Conservation (phyloP, 2,888 invertebrate genomes). For the Uloborus plumipes region DNA sequence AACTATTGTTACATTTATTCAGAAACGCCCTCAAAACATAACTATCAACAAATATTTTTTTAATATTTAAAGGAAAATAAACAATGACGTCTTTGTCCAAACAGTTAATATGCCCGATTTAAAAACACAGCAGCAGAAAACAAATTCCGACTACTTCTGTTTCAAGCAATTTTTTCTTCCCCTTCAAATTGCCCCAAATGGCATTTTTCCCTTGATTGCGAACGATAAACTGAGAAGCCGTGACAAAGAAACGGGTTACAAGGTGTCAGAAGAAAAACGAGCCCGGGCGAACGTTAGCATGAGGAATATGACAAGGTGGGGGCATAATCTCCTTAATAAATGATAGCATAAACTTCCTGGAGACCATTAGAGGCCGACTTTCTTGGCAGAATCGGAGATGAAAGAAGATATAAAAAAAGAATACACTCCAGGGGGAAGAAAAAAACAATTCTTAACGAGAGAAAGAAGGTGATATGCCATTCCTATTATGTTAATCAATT, state of each 20-base stretch:
- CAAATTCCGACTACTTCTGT: too few species aligned
- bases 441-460: conserved; percentile 1
- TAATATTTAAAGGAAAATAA: too few species aligned
- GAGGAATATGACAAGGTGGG: conserved; percentile 45
- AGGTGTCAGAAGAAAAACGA: conserved; percentile 39
- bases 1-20: too few species aligned
- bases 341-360: conserved; percentile 38
- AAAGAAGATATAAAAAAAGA: conserved; percentile 39
- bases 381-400: conserved; percentile 35
- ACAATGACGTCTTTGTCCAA: too few species aligned
- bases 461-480: not conserved
- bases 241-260: conserved; percentile 31
- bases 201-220: too few species aligned
- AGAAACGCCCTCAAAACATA: too few species aligned
- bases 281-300: conserved; percentile 23
- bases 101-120: too few species aligned
- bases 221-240: not conserved
- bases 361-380: conserved; percentile 31
- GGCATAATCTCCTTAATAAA: conserved; percentile 55
- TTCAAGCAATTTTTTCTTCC: too few species aligned
- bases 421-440: not conserved
- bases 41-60: too few species aligned
- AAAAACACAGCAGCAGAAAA: too few species aligned
- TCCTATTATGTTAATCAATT: conserved; percentile 61
- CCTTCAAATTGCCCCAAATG: too few species aligned